Evolutionary conservation across 2,797 vertebrate species (phyloP), one percentile per base, ranked within the genome.

Genomic region (Allobates femoralis): DNA sequence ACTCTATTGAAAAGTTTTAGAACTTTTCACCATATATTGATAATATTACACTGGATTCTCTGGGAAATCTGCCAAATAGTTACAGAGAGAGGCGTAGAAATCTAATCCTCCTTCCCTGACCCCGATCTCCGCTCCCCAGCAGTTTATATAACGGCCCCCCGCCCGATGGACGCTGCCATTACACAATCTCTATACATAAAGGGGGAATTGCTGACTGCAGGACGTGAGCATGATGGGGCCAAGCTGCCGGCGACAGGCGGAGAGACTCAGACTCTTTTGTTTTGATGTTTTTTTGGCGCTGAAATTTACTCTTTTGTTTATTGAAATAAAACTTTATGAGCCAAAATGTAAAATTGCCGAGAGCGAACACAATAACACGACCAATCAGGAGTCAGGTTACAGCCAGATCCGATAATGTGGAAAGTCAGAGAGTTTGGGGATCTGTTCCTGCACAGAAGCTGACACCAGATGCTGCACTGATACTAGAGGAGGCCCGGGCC

Each of bases 111-210:
- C 28, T 12, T 66, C 78, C 46, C 64, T 66, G 56, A 15, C 37
- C 64, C 64, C 21, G 16, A 30, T 26, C 37, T 8, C 18, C 37
- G 60, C 58, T 37, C 19, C 8, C 30, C n/a, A 28, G 37, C 37
- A 76, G 79, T 86, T 77, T 86, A 83, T 82, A 60, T 77, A 55
- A 76, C 37, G 32, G 5, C 8, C 58, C 46, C 66, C 53, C 50
- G 5, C 62, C 78, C 79, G 18, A 11, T 32, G 71, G 83, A 46
- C 58, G 23, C 12, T 16, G 50, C 30, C n/a, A 71, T 73, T 80
- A 62, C 74, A 28, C 84, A 73, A 53, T n/a, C 55, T 32, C 37
- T 74, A 16, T 50, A 32, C 84, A 81, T 0, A 71, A 81, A 12
- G 53, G 30, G 64, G 30, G 19, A 26, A 67, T 86, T 15, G 26